Base-by-base conservation (phyloP, 2,888 invertebrate species). In the Pristionchus exspectatus region DNA sequence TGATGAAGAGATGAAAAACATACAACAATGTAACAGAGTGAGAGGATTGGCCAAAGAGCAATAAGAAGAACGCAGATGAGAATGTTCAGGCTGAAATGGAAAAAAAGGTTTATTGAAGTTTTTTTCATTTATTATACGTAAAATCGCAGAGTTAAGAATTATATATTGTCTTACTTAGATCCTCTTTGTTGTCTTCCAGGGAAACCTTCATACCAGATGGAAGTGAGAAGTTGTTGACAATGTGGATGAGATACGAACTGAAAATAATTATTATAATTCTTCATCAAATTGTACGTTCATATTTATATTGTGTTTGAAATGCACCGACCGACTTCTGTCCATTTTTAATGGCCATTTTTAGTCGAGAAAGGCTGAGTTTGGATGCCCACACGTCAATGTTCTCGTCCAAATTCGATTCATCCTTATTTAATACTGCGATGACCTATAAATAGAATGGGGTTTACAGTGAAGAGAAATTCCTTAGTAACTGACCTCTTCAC, bases 221-320 rank as follows among this genome's bases (percentile, higher is more conserved):
- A 96, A 18, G 96, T 96, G 66, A 96, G 95, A 83, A 96, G 95
- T 93, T 96, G 96, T 93, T 96, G 96, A 92, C 96, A 96, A 93
- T 96, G 96, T 0, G 96, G 96, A 92, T 96, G 96, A 9, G 96
- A 96, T 59, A 96, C 96, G 93, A 96, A 96, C 96, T 96, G 95
- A 69, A 93, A 87, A 4, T n/a, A 7, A 50, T 50, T 50, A 84
- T 4, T 87, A 72, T 30, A 5, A 30, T 50, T 66, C 38, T 38
- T 38, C 38, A 38, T 38, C 38, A 38, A 38, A 38, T 38, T 38
- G 38, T 38, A 38, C 38, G 38, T 38, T 3, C 38, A 38, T 86
- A 50, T 50, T 50, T 50, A 12, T 50, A 50, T 50, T 50, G 44
- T 50, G 9, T 50, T 50, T 21, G 16, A 66, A 44, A n/a, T 72